These are phyloP conservation scores for Leptopilina boulardi DNA, from an alignment of 1,140 invertebrate species.

Conservation along the genomic window DNA sequence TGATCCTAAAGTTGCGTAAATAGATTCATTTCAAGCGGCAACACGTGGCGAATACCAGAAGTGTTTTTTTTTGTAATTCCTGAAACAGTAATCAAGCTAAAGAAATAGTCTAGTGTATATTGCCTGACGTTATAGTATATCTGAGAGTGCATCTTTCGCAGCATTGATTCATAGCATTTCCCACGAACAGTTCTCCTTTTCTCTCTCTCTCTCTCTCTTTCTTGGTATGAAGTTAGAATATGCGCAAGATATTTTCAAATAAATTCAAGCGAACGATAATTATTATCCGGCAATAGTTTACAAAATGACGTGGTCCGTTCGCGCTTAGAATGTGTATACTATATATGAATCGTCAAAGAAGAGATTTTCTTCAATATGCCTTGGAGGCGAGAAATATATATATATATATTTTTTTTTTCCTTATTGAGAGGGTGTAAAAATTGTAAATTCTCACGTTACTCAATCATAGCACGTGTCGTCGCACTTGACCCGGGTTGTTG, in stretches of 20 bases:
- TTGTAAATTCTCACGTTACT: conserved; percentile 53
- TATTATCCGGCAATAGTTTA: conserved; percentile 26
- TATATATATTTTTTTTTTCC: background rate
- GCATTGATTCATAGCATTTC: conserved; percentile 28
- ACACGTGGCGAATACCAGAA: background rate
- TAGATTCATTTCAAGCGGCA: background rate
- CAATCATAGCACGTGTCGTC: conserved; percentile 56
- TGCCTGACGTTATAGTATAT: conserved; percentile 4
- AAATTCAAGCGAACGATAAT: conserved; percentile 29
- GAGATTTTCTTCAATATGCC: background rate
- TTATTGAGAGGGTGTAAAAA: conserved; percentile 38
- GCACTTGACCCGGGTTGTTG: conserved; percentile 55
- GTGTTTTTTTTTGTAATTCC: background rate
- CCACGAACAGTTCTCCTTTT: background rate
- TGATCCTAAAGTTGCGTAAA: background rate
- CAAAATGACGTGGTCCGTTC: conserved; percentile 18
- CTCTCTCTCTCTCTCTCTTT: too few species aligned
- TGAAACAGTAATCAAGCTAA: conserved; percentile 2
- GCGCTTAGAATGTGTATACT: background rate
- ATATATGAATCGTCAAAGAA: conserved; percentile 1
- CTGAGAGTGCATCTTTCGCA: conserved; percentile 15
- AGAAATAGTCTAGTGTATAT: background rate
- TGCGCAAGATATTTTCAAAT: conserved; percentile 24
- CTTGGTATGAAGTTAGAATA: background rate
- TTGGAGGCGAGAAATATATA: conserved; percentile 5